Percentiles rank a stretch among this genome's conserved stretches.
Evolutionary conservation across 2,113 vertebrate species (phyloP).

Genomic region (Aphelocoma coerulescens): DNA sequence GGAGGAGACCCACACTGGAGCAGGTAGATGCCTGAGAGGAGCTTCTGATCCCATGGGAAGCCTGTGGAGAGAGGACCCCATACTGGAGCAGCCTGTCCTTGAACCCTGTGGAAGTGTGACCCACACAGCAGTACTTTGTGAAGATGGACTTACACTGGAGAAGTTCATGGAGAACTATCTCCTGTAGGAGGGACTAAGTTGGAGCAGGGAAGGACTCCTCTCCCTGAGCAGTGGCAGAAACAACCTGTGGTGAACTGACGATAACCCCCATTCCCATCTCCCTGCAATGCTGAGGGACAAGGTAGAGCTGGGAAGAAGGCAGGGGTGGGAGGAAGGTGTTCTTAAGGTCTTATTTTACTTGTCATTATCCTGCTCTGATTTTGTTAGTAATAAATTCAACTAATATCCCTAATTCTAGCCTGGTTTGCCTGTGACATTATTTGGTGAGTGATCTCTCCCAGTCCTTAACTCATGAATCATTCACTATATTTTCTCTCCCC

Average conservation of each 20-base stretch:
- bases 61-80: neutral
- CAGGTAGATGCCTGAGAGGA: neutral
- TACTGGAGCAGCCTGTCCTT: neutral
- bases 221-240: neutral
- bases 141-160: neutral
- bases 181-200: neutral
- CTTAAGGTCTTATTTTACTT: neutral
- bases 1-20: neutral
- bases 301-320: neutral
- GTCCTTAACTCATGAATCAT: neutral
- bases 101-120: neutral
- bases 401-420: neutral
- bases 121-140: neutral
- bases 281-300: neutral
- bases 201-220: neutral
- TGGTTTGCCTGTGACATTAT: neutral
- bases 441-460: neutral
- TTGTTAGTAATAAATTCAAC: neutral
- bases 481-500: neutral
- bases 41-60: fast-evolving
- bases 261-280: neutral
- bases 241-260: neutral
- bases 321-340: neutral
- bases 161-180: neutral
- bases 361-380: neutral